Evolutionary conservation across 2,888 invertebrate genomes (phyloP), one percentile per base, ranked within the genome.

Genomic region (Sarcophaga variegata): DNA sequence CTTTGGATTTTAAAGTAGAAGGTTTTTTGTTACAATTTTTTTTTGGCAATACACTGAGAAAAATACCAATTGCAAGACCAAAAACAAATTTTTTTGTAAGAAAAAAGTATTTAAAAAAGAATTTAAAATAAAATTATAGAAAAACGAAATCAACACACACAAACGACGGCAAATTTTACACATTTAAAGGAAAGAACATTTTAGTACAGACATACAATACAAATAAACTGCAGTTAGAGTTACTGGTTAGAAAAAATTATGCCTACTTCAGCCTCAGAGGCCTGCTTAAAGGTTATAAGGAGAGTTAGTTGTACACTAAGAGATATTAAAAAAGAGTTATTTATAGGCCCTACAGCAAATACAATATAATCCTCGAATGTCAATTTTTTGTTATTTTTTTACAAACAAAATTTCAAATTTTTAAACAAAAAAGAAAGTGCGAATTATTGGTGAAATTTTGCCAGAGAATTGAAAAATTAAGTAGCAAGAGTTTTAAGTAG

Each of bases 291-390:
- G 37, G 37, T 37, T 54, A 14, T 17, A 54, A 14, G 54, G 17
- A 54, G 17, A 54, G 5, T 14, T 54, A 14, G 12, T 54, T 3
- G 4, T 14, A 54, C 14, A 54, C 17, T 14, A 54, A 54, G 14
- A 54, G 54, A 54, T 37, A 54, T 17, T 14, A 54, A 14, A 54
- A 54, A 54, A 54, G 54, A 17, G 0, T 3, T 14, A 17, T 12
- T 17, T 14, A n/a, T 69, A 81, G 37, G 25, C 59, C 74, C 87
- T 83, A 67, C 47, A 54, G 66, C 14, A 67, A 27, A 63, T 47
- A 70, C 70, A 49, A 71, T 47, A 45, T 67, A 62, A 80, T 78
- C 86, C 88, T 90, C 92, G 92, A 92, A 92, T 92, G 92, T 92
- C 93, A 92, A 92, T 92, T 88, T 88, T 88, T 87, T 59, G 64